Evolutionary conservation across 2,888 invertebrate genomes (phyloP).

Genomic region (Julus scandinavius): DNA sequence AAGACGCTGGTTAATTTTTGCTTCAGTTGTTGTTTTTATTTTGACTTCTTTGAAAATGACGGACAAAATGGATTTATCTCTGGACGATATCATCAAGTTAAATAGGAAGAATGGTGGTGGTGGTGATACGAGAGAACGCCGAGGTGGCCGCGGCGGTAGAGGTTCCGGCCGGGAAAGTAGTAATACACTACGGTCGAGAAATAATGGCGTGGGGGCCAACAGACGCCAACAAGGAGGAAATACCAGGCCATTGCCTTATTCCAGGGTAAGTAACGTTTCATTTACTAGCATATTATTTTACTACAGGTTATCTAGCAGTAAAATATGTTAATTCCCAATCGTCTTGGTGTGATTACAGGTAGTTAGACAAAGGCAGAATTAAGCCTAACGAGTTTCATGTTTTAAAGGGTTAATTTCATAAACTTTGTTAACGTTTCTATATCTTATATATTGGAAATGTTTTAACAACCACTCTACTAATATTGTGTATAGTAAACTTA

Average conservation of each 20-base stretch:
- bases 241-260: constrained; percentile 68
- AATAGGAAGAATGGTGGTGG: constrained; percentile 73
- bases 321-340: background rate
- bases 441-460: no score
- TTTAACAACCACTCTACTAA: no score
- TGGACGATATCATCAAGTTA: constrained; percentile 93
- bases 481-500: no score
- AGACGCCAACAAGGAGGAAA: constrained; percentile 69
- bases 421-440: no score
- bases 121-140: constrained; percentile 71
- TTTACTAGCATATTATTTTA: background rate
- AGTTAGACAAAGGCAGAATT: background rate
- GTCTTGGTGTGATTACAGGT: background rate
- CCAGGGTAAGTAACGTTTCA: constrained; percentile 60
- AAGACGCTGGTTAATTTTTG: no score
- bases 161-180: constrained; percentile 66
- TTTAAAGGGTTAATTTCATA: no score
- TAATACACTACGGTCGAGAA: constrained; percentile 66
- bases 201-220: constrained; percentile 71
- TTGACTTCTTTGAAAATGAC: constrained; percentile 75
- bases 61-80: constrained; percentile 95
- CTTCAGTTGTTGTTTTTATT: no score
- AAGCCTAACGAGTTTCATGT: background rate
- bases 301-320: background rate
- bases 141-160: constrained; percentile 61